Base-by-base conservation (phyloP, 2,797 vertebrate species). In the Craterocephalus amniculus region DNA sequence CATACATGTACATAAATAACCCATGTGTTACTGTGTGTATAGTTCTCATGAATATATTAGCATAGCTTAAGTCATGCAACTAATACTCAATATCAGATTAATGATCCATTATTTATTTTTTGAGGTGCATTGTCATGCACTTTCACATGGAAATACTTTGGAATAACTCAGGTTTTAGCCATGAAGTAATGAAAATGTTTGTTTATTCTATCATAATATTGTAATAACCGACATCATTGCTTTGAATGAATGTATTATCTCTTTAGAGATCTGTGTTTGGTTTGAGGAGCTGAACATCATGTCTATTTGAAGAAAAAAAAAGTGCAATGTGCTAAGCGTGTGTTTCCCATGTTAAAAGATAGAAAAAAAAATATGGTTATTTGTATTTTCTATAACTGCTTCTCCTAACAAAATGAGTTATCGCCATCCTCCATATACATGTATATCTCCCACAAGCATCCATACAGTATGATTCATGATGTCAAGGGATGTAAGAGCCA, bases 151-250 rank as follows among this genome's bases (percentile, higher is more conserved):
- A 88, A 87, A 90, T 91, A 87, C 83, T 91, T 93, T 93, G 87
- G 79, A 92, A 94, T 91, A 95, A 92, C 94, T 95, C 94, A 95
- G 94, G 94, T 94, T 95, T 94, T 87, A 94, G 90, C 88, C 93
- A 94, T 94, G 81, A 85, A 90, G 74, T 87, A 85, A 89, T 89
- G 81, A 77, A 81, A 89, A 76, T 90, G 79, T 92, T 87, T 73
- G 85, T 90, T 81, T 85, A 86, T 88, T 90, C 87, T 83, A 88
- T 84, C 82, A 88, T 85, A 73, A 91, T 87, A 88, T 87, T 87
- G 85, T 90, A 86, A 88, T 83, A 88, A 62, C 77, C 78, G 86
- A 85, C 2, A n/a, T 80, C 88, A 89, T 90, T 40, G 87, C 85
- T 90, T 89, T 80, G 88, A 87, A 88, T 75, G 88, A 93, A 90